phyloP scores from a whole-genome alignment of 1,140 invertebrate genomes.

The Drosophila kurseongensis region DNA sequence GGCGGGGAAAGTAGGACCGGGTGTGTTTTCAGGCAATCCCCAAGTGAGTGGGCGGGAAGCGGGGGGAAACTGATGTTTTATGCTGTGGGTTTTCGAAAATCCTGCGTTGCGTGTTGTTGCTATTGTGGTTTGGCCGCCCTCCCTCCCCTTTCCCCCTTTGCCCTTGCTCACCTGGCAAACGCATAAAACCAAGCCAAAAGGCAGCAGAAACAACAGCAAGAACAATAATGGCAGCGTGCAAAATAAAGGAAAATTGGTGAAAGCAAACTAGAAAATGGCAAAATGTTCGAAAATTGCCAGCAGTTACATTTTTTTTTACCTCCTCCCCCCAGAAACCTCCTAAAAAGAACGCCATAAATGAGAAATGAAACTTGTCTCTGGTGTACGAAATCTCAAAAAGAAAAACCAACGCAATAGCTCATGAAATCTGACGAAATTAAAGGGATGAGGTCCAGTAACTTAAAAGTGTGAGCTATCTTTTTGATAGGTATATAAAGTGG shows the following conservation, averaged over 20 bases:
- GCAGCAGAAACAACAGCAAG: conserved; percentile 26
- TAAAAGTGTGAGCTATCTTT: neutral
- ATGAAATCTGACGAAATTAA: conserved; percentile 42
- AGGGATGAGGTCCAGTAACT: conserved; percentile 11
- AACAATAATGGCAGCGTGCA: conserved; percentile 29
- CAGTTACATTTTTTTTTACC: conserved; percentile 60
- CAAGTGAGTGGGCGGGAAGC: conserved; percentile 14
- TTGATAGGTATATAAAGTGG: conserved; percentile 18
- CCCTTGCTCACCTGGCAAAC: conserved; percentile 52
- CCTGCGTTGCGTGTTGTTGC: conserved; percentile 73
- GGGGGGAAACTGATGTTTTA: conserved; percentile 67
- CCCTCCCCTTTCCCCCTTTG: neutral
- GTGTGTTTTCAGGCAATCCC: conserved; percentile 47
- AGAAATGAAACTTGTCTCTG: conserved; percentile 79
- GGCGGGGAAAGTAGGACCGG: neutral
- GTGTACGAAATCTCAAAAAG: conserved; percentile 13
- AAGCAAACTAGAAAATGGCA: conserved; percentile 66
- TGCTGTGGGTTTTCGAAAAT: conserved; percentile 79
- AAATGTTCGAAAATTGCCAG: conserved; percentile 76
- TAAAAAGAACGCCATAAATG: conserved; percentile 61
- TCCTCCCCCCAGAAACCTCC: neutral
- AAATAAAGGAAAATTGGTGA: conserved; percentile 51
- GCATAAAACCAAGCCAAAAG: conserved; percentile 64
- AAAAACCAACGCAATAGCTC: conserved; percentile 18
- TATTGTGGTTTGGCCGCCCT: conserved; percentile 33